These are phyloP conservation scores for Pogonophryne albipinna DNA, from an alignment of 2,797 vertebrate species.

Conservation along the genomic window DNA sequence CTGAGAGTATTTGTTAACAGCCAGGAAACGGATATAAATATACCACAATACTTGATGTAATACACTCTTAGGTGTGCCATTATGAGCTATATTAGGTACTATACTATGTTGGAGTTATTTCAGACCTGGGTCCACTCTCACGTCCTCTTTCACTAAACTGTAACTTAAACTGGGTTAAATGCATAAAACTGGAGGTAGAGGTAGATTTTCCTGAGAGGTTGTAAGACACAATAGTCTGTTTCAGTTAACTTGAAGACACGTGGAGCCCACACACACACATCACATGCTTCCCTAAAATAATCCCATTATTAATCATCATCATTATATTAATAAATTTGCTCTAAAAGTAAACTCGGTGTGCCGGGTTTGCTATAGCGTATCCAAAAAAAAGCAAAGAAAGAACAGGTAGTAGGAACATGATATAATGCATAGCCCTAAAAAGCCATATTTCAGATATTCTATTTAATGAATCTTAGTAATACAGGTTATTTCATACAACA, in stretches of 20 bases:
- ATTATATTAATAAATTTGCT: conserved; percentile 70
- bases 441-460: conserved; percentile 72
- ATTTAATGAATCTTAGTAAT: conserved; percentile 77
- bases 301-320: conserved; percentile 67
- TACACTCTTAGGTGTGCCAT: conserved; percentile 7
- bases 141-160: conserved; percentile 67
- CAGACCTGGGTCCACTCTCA: conserved; percentile 14
- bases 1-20: conserved; percentile 7
- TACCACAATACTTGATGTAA: conserved; percentile 19
- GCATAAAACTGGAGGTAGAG: conserved; percentile 86
- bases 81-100: conserved; percentile 17
- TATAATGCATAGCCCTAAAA: conserved; percentile 77
- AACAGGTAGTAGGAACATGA: conserved; percentile 57
- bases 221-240: conserved; percentile 75
- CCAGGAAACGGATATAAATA: conserved; percentile 13
- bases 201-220: conserved; percentile 89
- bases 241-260: conserved; percentile 67
- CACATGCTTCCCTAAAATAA: conserved; percentile 68
- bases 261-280: conserved; percentile 53
- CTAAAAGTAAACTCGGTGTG: conserved; percentile 76
- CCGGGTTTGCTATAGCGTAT: conserved; percentile 68
- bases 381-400: conserved; percentile 36
- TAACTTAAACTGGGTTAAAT: conserved; percentile 78
- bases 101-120: conserved; percentile 41
- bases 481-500: conserved; percentile 77